Evolutionary conservation across 2,113 vertebrate genomes (phyloP).

Genomic region (Anarhynchus alexandrinus): DNA sequence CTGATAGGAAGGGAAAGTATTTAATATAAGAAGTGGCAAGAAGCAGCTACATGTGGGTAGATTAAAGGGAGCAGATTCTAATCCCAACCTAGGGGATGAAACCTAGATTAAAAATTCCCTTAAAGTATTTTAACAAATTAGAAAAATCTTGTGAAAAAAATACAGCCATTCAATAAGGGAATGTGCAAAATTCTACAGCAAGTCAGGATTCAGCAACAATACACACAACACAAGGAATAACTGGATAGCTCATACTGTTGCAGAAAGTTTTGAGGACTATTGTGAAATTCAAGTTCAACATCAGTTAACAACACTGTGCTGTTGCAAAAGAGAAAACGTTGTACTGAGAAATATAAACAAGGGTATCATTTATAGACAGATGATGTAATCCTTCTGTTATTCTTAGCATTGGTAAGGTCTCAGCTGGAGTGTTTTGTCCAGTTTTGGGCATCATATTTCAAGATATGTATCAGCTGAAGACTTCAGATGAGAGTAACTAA

Average conservation of each 20-base stretch:
- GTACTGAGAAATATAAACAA: neutral
- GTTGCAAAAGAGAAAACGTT: constrained; percentile 1
- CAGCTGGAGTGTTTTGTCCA: constrained; percentile 4
- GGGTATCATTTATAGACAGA: neutral
- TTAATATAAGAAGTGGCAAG: neutral
- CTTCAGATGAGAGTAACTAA: neutral
- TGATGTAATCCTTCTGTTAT: constrained; percentile 20
- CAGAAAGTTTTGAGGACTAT: neutral
- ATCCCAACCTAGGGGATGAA: neutral
- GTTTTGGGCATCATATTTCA: constrained; percentile 36
- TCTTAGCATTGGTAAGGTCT: neutral
- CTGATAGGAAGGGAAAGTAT: neutral
- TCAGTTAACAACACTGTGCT: neutral
- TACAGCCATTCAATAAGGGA: neutral
- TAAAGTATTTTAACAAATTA: neutral
- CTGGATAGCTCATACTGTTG: neutral
- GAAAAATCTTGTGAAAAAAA: neutral
- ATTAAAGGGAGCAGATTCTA: neutral
- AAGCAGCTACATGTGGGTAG: neutral
- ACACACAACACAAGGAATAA: neutral
- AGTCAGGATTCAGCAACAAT: neutral
- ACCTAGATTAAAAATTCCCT: neutral
- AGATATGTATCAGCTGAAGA: neutral
- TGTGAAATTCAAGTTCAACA: neutral
- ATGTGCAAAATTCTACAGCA: neutral